A percentile compares a stretch with the other conserved stretches of the same genome.
Conservation (phyloP, 1,140 invertebrate species). For the Telenomus remus region DNA sequence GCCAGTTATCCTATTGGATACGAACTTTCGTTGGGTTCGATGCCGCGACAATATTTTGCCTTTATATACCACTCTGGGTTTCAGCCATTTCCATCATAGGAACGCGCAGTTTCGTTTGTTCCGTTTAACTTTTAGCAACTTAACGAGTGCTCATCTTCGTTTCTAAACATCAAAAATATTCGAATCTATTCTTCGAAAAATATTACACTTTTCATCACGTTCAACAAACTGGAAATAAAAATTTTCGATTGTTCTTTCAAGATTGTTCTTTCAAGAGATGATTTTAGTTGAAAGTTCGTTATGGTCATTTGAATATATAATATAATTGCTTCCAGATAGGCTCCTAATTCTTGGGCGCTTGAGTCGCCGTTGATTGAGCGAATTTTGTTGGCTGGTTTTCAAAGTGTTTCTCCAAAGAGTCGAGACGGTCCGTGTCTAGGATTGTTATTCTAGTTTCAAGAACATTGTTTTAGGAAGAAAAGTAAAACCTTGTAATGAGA, state of each 20-base stretch:
- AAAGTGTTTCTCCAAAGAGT: constrained; percentile 1
- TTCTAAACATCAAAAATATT: constrained; percentile 10
- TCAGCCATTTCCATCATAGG: constrained; percentile 57
- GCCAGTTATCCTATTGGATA: constrained; percentile 63
- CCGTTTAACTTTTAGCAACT: constrained; percentile 55
- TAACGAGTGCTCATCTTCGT: constrained; percentile 56
- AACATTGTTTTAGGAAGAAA: too few species aligned
- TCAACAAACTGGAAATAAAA: too few species aligned
- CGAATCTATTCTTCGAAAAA: too few species aligned
- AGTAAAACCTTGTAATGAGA: too few species aligned
- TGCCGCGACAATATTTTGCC: constrained; percentile 67
- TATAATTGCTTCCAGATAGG: constrained; percentile 12
- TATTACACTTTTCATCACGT: too few species aligned
- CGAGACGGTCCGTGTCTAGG: too few species aligned
- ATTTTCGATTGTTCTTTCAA: too few species aligned
- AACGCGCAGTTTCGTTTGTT: constrained; percentile 61
- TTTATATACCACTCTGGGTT: constrained; percentile 53
- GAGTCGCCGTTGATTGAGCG: not conserved
- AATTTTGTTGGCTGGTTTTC: constrained; percentile 14
- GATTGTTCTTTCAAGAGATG: too few species aligned
- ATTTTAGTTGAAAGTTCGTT: constrained; percentile 14
- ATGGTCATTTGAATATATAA: constrained; percentile 19
- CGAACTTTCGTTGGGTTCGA: constrained; percentile 65
- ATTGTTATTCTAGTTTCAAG: too few species aligned
- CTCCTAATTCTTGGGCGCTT: not conserved